Conservation (phyloP, 2,113 vertebrate species). For the Anguilla japonica region DNA sequence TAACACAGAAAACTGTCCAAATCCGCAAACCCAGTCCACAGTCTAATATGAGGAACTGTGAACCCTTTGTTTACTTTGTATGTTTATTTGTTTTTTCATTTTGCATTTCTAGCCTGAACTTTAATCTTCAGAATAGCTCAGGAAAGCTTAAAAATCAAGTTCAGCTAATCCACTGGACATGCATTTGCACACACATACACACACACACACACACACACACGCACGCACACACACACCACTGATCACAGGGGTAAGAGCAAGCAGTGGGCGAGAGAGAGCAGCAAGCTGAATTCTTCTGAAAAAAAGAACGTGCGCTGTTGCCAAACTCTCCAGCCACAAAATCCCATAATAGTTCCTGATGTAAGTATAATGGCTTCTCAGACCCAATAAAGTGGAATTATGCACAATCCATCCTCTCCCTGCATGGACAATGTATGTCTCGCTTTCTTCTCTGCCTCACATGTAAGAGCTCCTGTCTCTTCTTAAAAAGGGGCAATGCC, state of each 20-base stretch:
- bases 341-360: constrained; percentile 49
- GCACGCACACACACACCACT: constrained; percentile 6
- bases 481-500: constrained; percentile 16
- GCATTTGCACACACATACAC: constrained; percentile 23
- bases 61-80: constrained; percentile 2
- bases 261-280: neutral
- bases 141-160: neutral
- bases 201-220: neutral
- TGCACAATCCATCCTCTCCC: neutral
- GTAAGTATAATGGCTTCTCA: constrained; percentile 37
- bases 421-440: neutral
- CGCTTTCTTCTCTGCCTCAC: neutral
- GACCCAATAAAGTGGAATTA: constrained; percentile 26
- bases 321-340: constrained; percentile 18
- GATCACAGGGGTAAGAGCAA: neutral
- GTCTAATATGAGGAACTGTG: neutral
- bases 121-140: neutral
- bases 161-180: neutral
- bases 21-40: neutral
- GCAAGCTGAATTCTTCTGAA: neutral
- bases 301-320: neutral
- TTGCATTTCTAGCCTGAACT: neutral
- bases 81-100: neutral
- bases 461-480: neutral
- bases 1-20: neutral